Base-by-base conservation (phyloP, 1,140 invertebrate genomes). In the Drosophila malerkotliana region DNA sequence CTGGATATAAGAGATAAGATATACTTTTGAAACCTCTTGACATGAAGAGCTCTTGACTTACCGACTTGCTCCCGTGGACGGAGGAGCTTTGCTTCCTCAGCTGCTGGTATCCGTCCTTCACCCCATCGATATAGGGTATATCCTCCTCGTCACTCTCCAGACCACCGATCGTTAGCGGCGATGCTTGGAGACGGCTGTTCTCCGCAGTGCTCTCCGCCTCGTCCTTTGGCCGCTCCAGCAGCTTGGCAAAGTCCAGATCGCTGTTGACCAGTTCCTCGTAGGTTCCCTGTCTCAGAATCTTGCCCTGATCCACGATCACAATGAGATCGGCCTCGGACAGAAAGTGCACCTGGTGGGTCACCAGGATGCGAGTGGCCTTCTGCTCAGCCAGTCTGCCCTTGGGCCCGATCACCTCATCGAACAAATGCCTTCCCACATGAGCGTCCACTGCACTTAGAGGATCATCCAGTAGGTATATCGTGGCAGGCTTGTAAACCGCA, bases 291-390 rank as follows among this genome's bases (percentile, higher is more conserved):
- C 92, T 92, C 45, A 93, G 89, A 12, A 95, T 92, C 15, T 72
- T 79, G 3, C 95, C 96, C 80, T 95, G 94, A 83, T 97, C 95
- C 12, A 98, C 79, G 12, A 97, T 94, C 4, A 98, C 92, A 72
- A 98, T 97, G 59, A 94, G 93, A 82, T 97, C 94, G 0, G 95
- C 96, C 45, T 94, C 93, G 77, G 95, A 94, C 0, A 98, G 91
- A 82, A 95, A 97, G 68, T 98, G 96, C 28, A 97, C 90, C 78
- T 98, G 97, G 93, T 98, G 97, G 3, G 97, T 98, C 1, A 97
- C 95, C 5, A 98, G 92, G 60, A 98, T 94, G 10, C 95, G 92
- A 0, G 96, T 96, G 71, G 95, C 96, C 67, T 93, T 93, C 9
- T 91, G 93, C 60, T 76, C 90, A 3, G 85, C 92, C 39, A 96